These are phyloP conservation scores for Cyanoliseus patagonus DNA, from an alignment of 2,113 vertebrate species.

Conservation along the genomic window DNA sequence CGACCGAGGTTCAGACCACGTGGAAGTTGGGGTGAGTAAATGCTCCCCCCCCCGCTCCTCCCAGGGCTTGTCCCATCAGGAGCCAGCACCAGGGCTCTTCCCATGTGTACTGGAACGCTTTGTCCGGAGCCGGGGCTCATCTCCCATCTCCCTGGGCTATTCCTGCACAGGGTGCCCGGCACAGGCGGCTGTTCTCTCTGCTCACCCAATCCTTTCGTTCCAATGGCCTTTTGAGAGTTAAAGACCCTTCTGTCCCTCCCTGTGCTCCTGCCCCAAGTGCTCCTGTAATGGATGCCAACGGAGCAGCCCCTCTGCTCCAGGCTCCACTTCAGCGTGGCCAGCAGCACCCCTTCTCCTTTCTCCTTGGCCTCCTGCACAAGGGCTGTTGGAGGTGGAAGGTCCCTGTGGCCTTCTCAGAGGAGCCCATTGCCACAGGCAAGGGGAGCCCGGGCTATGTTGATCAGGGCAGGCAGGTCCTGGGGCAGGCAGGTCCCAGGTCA, in stretches of 20 bases:
- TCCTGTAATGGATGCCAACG: accelerated
- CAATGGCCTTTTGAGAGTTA: background rate
- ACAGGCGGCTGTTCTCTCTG: background rate
- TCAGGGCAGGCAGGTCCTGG: background rate
- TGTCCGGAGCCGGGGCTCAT: background rate
- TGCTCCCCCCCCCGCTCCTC: background rate
- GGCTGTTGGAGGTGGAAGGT: background rate
- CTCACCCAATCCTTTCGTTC: background rate
- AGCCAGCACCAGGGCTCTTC: background rate
- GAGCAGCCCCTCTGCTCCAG: background rate
- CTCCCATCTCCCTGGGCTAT: background rate
- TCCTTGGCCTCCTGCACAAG: background rate
- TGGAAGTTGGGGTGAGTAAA: conserved; percentile 94
- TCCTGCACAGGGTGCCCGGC: background rate
- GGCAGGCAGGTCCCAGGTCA: background rate
- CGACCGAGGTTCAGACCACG: conserved; percentile 93
- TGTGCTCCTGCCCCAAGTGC: accelerated
- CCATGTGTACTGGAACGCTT: accelerated
- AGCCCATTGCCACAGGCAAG: background rate
- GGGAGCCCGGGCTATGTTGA: accelerated
- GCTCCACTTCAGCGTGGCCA: background rate
- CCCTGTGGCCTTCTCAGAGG: accelerated
- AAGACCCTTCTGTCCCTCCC: background rate
- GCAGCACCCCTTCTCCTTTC: background rate
- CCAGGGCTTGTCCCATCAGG: background rate